These are phyloP conservation scores for Lates japonicus DNA, from an alignment of 2,797 vertebrate genomes.

Conservation along the genomic window DNA sequence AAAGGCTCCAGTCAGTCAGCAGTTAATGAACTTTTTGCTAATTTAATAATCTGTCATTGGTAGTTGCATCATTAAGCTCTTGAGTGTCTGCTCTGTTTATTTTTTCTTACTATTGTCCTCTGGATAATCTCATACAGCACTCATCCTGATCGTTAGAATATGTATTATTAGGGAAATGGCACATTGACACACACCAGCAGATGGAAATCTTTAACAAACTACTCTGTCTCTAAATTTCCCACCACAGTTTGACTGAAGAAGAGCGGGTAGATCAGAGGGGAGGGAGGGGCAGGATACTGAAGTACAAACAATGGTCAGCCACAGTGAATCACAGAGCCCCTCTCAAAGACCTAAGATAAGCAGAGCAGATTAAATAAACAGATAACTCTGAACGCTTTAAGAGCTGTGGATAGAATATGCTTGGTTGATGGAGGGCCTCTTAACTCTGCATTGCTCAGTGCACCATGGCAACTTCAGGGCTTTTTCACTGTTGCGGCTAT, in stretches of 20 bases:
- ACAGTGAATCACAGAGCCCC: conserved; percentile 79
- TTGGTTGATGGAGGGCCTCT: conserved; percentile 60
- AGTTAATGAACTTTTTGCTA: background rate
- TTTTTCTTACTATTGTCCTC: conserved; percentile 8
- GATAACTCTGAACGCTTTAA: conserved; percentile 74
- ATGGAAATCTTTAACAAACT: conserved; percentile 64
- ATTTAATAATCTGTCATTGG: background rate
- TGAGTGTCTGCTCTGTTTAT: background rate
- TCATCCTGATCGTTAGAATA: conserved; percentile 35
- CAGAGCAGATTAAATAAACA: conserved; percentile 81
- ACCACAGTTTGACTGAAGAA: conserved; percentile 63
- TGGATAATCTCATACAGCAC: conserved; percentile 31
- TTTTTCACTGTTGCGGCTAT: conserved; percentile 28
- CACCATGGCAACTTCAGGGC: conserved; percentile 61
- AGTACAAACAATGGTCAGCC: conserved; percentile 78
- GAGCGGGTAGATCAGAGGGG: conserved; percentile 69
- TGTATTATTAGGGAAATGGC: conserved; percentile 55
- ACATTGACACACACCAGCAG: conserved; percentile 38
- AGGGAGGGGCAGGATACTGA: conserved; percentile 78
- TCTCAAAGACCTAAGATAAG: conserved; percentile 76
- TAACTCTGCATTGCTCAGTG: conserved; percentile 63
- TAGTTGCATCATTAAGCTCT: background rate
- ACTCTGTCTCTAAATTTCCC: conserved; percentile 61
- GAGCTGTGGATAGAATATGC: conserved; percentile 68
- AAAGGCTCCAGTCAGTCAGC: background rate